A percentile compares a stretch with the other conserved stretches of the same genome.
phyloP scores from a whole-genome alignment of 2,888 invertebrate genomes.

The Cantharis lateralis region DNA sequence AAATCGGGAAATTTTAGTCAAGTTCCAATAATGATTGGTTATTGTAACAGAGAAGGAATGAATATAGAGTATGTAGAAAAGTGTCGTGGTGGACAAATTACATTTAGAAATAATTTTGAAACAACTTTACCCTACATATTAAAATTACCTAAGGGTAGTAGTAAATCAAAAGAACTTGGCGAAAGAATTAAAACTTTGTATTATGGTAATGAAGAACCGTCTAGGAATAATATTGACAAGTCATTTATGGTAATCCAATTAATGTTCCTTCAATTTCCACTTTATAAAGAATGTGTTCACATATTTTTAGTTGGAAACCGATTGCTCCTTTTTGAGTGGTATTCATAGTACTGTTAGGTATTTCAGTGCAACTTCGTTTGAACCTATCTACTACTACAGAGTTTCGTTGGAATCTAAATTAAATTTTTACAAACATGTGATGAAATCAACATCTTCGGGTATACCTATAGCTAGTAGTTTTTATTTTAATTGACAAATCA shows the following conservation, averaged over 20 bases:
- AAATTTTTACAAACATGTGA: slow-evolving; percentile 35
- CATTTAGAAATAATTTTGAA: slow-evolving; percentile 30
- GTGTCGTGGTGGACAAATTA: slow-evolving; percentile 16
- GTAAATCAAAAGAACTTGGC: slow-evolving; percentile 26
- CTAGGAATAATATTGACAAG: slow-evolving; percentile 16
- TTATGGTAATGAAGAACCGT: slow-evolving; percentile 25
- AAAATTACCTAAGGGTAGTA: slow-evolving; percentile 21
- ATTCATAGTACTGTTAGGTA: slow-evolving; percentile 37
- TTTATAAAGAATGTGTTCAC: neutral
- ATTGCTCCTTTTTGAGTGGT: slow-evolving; percentile 44
- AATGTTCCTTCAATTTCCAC: neutral
- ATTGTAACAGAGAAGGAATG: slow-evolving; percentile 41
- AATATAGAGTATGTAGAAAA: slow-evolving; percentile 31
- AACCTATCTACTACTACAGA: slow-evolving; percentile 46
- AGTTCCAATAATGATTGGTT: slow-evolving; percentile 43
- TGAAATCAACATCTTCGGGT: slow-evolving; percentile 38
- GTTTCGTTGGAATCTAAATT: slow-evolving; percentile 40
- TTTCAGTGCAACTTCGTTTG: slow-evolving; percentile 37
- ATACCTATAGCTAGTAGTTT: neutral
- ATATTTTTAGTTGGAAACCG: slow-evolving; percentile 46
- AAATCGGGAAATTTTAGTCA: slow-evolving; percentile 36
- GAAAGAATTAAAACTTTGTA: slow-evolving; percentile 35
- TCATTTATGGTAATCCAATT: neutral
- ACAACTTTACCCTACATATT: slow-evolving; percentile 32
- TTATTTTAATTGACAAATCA: neutral